Evolutionary conservation across 1,140 invertebrate species (phyloP).

Genomic region (Zaprionus africanus): DNA sequence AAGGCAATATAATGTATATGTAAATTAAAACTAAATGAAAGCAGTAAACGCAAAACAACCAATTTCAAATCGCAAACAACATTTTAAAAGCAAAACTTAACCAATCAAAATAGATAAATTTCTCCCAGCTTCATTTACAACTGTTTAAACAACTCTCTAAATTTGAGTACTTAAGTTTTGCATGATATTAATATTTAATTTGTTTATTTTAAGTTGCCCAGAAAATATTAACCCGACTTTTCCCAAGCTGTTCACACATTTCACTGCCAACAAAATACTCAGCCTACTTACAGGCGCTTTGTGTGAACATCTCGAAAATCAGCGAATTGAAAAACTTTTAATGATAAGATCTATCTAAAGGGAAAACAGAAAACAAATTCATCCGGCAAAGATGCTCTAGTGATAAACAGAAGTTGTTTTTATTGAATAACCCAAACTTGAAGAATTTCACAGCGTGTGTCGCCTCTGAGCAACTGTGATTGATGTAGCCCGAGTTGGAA

Average conservation of each 20-base stretch:
- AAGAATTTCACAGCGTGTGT: slow-evolving; percentile 15
- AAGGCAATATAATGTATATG: background rate
- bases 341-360: background rate
- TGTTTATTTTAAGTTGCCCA: too few species aligned
- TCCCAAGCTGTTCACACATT: background rate
- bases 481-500: slow-evolving; percentile 56
- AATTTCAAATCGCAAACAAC: background rate
- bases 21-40: background rate
- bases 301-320: background rate
- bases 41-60: background rate
- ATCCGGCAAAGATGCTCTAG: slow-evolving; percentile 1
- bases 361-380: background rate
- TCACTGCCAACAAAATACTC: background rate
- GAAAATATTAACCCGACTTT: too few species aligned
- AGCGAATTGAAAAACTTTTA: slow-evolving; percentile 29
- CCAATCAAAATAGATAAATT: too few species aligned
- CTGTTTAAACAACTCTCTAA: too few species aligned
- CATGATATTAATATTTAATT: too few species aligned
- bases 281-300: background rate
- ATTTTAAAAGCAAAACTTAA: background rate
- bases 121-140: too few species aligned
- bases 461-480: slow-evolving; percentile 63
- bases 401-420: slow-evolving; percentile 26
- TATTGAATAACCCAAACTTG: slow-evolving; percentile 29
- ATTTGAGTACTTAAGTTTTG: too few species aligned